A percentile compares a stretch with the other conserved stretches of the same genome.
These are phyloP conservation scores for Euplexia lucipara DNA, from an alignment of 2,888 invertebrate genomes.

Conservation along the genomic window DNA sequence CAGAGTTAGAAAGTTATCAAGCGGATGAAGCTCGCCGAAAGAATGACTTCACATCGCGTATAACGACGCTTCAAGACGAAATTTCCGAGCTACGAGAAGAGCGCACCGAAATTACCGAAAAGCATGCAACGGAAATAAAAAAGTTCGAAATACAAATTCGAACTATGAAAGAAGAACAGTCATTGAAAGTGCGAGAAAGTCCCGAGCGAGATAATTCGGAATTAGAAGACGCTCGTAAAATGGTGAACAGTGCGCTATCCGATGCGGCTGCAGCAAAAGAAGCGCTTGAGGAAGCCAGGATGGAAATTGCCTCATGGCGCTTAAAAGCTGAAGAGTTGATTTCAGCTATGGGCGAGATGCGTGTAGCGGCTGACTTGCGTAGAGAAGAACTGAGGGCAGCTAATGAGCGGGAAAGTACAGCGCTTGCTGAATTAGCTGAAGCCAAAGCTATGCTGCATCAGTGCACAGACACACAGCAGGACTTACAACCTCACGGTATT, in stretches of 20 bases:
- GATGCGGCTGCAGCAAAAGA: slow-evolving; percentile 78
- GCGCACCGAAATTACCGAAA: slow-evolving; percentile 77
- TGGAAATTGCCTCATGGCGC: slow-evolving; percentile 80
- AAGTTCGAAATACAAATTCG: slow-evolving; percentile 78
- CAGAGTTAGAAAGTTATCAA: slow-evolving; percentile 84
- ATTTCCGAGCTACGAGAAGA: slow-evolving; percentile 80
- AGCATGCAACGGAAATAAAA: slow-evolving; percentile 78
- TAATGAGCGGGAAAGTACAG: slow-evolving; percentile 80
- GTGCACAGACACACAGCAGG: slow-evolving; percentile 76
- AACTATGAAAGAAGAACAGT: slow-evolving; percentile 81
- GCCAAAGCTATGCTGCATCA: slow-evolving; percentile 83
- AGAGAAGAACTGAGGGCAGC: slow-evolving; percentile 81
- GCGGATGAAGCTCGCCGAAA: slow-evolving; percentile 79
- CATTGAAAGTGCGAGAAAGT: slow-evolving; percentile 72
- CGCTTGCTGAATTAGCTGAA: slow-evolving; percentile 83
- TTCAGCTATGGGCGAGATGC: slow-evolving; percentile 79
- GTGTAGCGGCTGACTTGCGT: slow-evolving; percentile 79
- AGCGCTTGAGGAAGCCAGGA: slow-evolving; percentile 77
- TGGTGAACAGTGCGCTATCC: slow-evolving; percentile 73
- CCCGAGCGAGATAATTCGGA: slow-evolving; percentile 82
- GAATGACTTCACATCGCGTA: slow-evolving; percentile 76
- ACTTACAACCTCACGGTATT: slow-evolving; percentile 84
- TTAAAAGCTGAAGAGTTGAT: slow-evolving; percentile 81
- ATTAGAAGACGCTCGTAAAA: slow-evolving; percentile 79
- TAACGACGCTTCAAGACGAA: slow-evolving; percentile 82